Base-by-base conservation (phyloP, 2,797 vertebrate genomes). In the Lagorchestes hirsutus region DNA sequence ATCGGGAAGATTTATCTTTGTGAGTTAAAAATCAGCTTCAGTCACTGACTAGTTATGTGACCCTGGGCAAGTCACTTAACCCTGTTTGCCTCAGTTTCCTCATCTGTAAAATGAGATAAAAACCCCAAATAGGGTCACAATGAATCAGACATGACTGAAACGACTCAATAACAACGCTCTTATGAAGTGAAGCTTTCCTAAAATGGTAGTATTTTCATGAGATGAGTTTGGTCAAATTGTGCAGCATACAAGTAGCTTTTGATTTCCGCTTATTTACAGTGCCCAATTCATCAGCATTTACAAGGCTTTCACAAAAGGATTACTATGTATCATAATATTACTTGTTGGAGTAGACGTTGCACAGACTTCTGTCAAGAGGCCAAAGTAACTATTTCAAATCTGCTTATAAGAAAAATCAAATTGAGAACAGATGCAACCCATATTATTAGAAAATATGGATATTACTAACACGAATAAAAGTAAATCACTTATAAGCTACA, bases 261-360 rank as follows among this genome's bases (percentile, higher is more conserved):
- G 82, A 91, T 95, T 97, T 92, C 93, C 58, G 62, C 94, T 96
- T 91, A 96, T 93, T 93, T 93, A 96, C 82, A 10, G 18, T 31
- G 97, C 97, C 52, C 95, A 97, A 97, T 96, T 93, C 93, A 97
- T 97, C 97, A 96, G 62, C 95, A 97, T 97, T 98, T 98, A 96
- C 93, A 62, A 95, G 91, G 91, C 59, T 97, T 97, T 97, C 95
- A 97, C 95, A 97, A 95, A 97, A 92, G 95, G 92, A 98, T 98
- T 95, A 98, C 29, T 27, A 54, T 54, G 67, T 93, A 95, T 96
- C 93, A 97, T 97, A 96, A 96, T 58, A 96, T 91, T 92, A 91
- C 62, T 93, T 92, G 58, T 95, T 95, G 93, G 90, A 92, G 96
- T 97, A 97, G 97, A 97, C 59, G 94, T 11, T 97, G 46, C 91